These are phyloP conservation scores for Nowickia ferox DNA, from an alignment of 2,888 invertebrate genomes.

Conservation along the genomic window DNA sequence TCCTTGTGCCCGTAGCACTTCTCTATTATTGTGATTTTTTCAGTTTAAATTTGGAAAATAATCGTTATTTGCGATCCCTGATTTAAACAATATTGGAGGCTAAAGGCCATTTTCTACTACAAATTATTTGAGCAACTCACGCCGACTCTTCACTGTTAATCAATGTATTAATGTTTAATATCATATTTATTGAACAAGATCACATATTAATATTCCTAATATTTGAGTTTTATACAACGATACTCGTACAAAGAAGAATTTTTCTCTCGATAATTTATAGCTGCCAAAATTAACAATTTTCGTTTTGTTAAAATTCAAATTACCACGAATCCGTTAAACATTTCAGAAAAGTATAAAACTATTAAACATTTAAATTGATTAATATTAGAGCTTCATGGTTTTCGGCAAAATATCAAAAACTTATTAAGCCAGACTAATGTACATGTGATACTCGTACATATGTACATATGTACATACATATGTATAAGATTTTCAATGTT, in stretches of 20 bases:
- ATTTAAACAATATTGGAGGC: not conserved
- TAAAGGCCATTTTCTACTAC: conserved; percentile 17
- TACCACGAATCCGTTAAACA: not conserved
- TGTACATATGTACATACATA: not conserved
- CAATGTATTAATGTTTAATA: not conserved
- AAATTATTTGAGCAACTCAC: not conserved
- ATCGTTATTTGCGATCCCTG: no score
- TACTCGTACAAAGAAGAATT: not conserved
- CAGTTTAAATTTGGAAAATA: no score
- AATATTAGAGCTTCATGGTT: conserved; percentile 44
- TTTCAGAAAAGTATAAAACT: not conserved
- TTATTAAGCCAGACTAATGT: not conserved
- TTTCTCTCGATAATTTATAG: conserved; percentile 50
- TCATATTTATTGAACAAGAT: conserved; percentile 31
- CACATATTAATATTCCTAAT: conserved; percentile 30
- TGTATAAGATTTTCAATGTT: conserved; percentile 1
- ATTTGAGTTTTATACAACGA: not conserved
- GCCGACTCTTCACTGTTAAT: not conserved
- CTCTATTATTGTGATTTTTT: no score
- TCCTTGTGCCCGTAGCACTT: no score
- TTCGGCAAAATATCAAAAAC: conserved; percentile 46
- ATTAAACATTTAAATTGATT: conserved; percentile 12
- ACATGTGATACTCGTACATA: not conserved
- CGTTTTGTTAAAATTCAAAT: conserved; percentile 69
- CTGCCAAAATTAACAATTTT: conserved; percentile 75